Evolutionary conservation across 2,888 invertebrate genomes (phyloP).

Genomic region (Pseudococcus longispinus): DNA sequence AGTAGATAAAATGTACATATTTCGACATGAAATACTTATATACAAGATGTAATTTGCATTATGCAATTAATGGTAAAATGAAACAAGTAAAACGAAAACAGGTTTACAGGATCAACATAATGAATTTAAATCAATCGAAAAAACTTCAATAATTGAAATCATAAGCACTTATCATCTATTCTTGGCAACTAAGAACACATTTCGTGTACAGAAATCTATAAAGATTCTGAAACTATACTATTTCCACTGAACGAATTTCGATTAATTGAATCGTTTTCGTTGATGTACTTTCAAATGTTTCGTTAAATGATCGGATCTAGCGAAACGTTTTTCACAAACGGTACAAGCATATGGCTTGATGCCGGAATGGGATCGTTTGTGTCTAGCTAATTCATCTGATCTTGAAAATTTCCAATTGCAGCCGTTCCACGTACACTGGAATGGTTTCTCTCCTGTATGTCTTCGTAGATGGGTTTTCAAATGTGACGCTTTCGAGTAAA

Average conservation of each 20-base stretch:
- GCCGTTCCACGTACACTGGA: conserved; percentile 76
- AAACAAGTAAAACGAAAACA: neutral
- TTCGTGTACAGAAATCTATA: too few relatives aligned
- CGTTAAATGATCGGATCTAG: conserved; percentile 90
- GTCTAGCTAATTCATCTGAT: conserved; percentile 91
- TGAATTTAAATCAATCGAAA: neutral
- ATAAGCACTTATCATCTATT: neutral
- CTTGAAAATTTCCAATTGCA: conserved; percentile 93
- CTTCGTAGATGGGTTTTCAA: conserved; percentile 86
- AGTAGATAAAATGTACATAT: neutral
- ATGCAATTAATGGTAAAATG: neutral
- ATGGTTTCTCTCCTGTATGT: conserved; percentile 82
- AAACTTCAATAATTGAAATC: neutral
- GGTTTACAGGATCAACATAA: neutral
- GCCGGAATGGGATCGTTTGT: conserved; percentile 93
- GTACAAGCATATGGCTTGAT: conserved; percentile 91
- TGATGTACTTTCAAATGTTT: conserved; percentile 86
- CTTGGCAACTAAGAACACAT: neutral
- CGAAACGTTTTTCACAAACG: conserved; percentile 87
- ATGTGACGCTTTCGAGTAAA: conserved; percentile 90
- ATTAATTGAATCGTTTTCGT: conserved; percentile 47
- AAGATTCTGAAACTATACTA: neutral
- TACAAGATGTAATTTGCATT: neutral
- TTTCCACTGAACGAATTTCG: neutral
- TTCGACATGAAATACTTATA: neutral